A percentile compares a stretch with the other conserved stretches of the same genome.
phyloP scores from a whole-genome alignment of 2,888 invertebrate genomes.

The Cheilosia scutellata region DNA sequence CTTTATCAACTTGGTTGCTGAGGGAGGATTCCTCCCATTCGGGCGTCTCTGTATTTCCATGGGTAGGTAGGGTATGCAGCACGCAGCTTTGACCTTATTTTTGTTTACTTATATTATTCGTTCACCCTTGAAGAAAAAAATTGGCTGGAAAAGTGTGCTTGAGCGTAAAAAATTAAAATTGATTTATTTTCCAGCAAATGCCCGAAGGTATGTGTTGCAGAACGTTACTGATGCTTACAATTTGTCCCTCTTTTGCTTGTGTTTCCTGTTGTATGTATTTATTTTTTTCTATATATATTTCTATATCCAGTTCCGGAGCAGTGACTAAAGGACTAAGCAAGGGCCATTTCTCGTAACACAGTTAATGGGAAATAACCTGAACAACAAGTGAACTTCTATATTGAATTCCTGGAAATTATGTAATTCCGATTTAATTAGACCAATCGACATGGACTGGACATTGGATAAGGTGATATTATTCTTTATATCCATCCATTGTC shows the following conservation, averaged over 20 bases:
- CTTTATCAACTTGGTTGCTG: too few species aligned
- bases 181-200: constrained; percentile 42
- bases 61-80: too few species aligned
- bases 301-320: constrained; percentile 2
- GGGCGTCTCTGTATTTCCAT: too few species aligned
- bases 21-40: too few species aligned
- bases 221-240: neutral
- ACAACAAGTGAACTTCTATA: constrained; percentile 16
- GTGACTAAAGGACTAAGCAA: neutral
- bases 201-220: neutral
- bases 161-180: constrained; percentile 52
- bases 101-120: neutral
- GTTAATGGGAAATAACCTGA: neutral
- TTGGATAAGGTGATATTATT: constrained; percentile 9
- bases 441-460: constrained; percentile 17
- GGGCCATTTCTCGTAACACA: neutral
- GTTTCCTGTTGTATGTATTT: neutral
- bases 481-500: neutral
- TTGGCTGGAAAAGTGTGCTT: constrained; percentile 41
- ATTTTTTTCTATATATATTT: constrained; percentile 10
- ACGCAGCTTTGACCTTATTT: neutral
- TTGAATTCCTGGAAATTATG: constrained; percentile 18
- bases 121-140: constrained; percentile 24
- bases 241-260: neutral
- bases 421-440: constrained; percentile 21